Percentiles rank a stretch among this genome's conserved stretches.
These are phyloP conservation scores for Palythoa caribaeorum DNA, from an alignment of 92 coral and sea anemone species.

Conservation along the genomic window DNA sequence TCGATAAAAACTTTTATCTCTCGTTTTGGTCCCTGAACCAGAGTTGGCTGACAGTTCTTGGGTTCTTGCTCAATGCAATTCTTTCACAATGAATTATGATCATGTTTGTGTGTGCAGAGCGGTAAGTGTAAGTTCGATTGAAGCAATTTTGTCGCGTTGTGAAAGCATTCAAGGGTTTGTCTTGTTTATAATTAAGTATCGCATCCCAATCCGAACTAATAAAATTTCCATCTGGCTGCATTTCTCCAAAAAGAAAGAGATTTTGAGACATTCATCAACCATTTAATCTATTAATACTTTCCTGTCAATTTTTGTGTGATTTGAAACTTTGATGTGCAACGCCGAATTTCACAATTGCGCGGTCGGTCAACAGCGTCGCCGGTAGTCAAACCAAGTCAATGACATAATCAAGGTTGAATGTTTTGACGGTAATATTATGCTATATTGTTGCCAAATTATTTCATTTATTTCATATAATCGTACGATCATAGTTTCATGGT, in stretches of 20 bases:
- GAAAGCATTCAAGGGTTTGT: background rate
- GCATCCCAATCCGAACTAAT: too few species aligned
- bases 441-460: conserved; percentile 13
- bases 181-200: conserved; percentile 17
- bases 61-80: too few species aligned
- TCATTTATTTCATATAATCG: background rate
- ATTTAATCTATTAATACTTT: background rate
- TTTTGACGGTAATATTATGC: conserved; percentile 15
- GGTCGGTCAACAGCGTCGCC: background rate
- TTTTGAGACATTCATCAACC: conserved; percentile 4
- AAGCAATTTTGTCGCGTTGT: background rate
- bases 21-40: background rate
- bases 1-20: background rate
- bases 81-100: too few species aligned
- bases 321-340: conserved; percentile 20
- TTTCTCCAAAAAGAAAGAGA: conserved; percentile 2
- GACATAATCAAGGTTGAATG: conserved; percentile 5
- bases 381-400: background rate
- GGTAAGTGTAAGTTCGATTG: too few species aligned
- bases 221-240: background rate
- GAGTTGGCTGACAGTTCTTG: too few species aligned
- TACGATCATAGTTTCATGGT: background rate
- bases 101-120: too few species aligned
- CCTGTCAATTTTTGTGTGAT: background rate
- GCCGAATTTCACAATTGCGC: background rate